Percentiles rank a stretch among this genome's conserved stretches.
phyloP scores from a whole-genome alignment of 1,140 invertebrate genomes.

The Drosophila quadrilineata region DNA sequence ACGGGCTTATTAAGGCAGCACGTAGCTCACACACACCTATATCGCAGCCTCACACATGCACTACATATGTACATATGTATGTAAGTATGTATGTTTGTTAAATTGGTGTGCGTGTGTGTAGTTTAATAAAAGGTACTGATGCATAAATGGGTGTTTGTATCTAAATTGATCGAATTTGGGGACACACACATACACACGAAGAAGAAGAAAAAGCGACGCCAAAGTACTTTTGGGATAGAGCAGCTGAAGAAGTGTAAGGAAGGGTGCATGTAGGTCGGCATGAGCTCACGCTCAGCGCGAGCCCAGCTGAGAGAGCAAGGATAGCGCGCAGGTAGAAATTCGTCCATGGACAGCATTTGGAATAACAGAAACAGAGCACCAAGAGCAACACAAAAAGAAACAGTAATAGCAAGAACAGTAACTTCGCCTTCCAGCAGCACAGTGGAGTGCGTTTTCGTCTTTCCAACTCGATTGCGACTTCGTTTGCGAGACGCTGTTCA shows the following conservation, averaged over 20 bases:
- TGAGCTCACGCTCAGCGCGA: too few species aligned
- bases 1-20: constrained; percentile 77
- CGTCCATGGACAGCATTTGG: constrained; percentile 38
- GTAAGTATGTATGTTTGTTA: too few species aligned
- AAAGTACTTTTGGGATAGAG: too few species aligned
- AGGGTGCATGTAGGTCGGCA: too few species aligned
- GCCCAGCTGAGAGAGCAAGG: constrained; percentile 9
- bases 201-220: constrained; percentile 27
- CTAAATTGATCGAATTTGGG: constrained; percentile 79
- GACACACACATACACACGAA: too few species aligned
- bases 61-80: not conserved
- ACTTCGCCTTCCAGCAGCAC: not conserved
- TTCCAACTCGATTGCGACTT: constrained; percentile 26
- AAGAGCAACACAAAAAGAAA: too few species aligned
- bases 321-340: constrained; percentile 65
- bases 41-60: constrained; percentile 36
- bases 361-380: constrained; percentile 25
- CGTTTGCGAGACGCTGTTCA: constrained; percentile 17
- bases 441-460: constrained; percentile 30
- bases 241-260: too few species aligned
- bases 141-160: constrained; percentile 80
- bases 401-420: not conserved
- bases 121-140: constrained; percentile 80
- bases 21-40: constrained; percentile 55
- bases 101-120: constrained; percentile 28